phyloP scores from a whole-genome alignment of 2,113 vertebrate species.

The Panthera leo region DNA sequence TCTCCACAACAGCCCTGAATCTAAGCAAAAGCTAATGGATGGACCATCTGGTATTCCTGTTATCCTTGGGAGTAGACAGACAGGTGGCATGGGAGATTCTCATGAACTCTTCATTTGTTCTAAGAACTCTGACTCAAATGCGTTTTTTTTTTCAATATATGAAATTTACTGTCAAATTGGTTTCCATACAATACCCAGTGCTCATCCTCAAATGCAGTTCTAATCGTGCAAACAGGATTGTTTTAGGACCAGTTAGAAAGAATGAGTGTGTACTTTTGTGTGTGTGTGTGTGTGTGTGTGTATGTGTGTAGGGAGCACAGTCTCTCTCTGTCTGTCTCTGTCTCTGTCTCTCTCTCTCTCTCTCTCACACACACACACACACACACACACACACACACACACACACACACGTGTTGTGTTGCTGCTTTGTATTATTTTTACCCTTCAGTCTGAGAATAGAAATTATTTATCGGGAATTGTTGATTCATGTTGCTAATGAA shows the following conservation, averaged over 20 bases:
- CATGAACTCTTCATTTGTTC: neutral
- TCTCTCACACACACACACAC: neutral
- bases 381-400: too few species aligned
- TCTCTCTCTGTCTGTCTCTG: neutral
- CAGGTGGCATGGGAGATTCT: neutral
- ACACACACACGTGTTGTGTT: rapidly evolving
- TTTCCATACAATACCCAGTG: too few species aligned
- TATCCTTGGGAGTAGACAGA: neutral
- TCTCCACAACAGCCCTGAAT: neutral
- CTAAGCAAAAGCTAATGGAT: neutral
- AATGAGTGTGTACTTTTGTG: neutral
- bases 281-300: neutral
- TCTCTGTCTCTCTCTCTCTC: neutral
- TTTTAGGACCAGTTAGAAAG: neutral
- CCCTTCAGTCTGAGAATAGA: neutral
- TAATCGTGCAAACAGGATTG: neutral
- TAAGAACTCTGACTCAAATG: neutral
- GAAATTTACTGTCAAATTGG: too few species aligned
- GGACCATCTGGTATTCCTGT: neutral
- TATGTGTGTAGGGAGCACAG: neutral
- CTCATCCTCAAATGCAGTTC: neutral
- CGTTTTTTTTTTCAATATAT: too few species aligned
- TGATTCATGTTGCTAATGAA: neutral
- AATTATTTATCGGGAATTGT: neutral
- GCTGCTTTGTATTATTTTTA: neutral